Evolutionary conservation across 2,797 vertebrate genomes (phyloP), one percentile per base, ranked within the genome.

Genomic region (Leucoraja ocellata): DNA sequence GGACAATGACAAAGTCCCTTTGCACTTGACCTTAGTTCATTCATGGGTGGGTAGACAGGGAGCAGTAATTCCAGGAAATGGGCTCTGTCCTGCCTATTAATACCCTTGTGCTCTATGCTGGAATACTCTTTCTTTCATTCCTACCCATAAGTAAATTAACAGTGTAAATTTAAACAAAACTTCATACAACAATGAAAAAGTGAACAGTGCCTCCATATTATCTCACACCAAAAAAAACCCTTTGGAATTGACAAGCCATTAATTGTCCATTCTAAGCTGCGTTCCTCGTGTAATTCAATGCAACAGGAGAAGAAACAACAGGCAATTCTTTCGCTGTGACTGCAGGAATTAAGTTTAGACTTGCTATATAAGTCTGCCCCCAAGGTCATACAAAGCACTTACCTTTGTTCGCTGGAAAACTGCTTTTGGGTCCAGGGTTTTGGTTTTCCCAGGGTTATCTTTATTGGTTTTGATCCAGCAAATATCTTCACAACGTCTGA

Each of bases 401-500:
- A 99, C 99, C 97, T 99, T 99, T 93, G 99, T 99, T 95, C 99
- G 97, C 93, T 99, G 99, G 95, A 99, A 99, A 93, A 99, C 98
- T 77, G 98, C 98, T 95, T 99, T 99, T 63, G 98, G 98, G 94
- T 99, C 99, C 61, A 99, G 95, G 2, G 99, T 98, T 95, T 99
- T 99, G 8, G 98, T 99, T 95, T 99, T 99, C 8, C 98, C 98
- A 46, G 99, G 99, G 94, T 99, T 99, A 94, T 99, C 98, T 96
- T 99, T 99, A 95, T 99, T 99, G 3, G 98, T 99, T 96, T 99
- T 99, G 96, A 99, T 99, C 99, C 99, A 99, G 94, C 99, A 99
- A 94, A 99, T 99, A 94, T 99, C 99, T 95, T 99, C 99, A 94
- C 98, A 99, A 94, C 99, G 96, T 95, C 99, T 98, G 94, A 99